These are phyloP conservation scores for Leguminivora glycinivorella DNA, from an alignment of 1,140 invertebrate species.

Conservation along the genomic window DNA sequence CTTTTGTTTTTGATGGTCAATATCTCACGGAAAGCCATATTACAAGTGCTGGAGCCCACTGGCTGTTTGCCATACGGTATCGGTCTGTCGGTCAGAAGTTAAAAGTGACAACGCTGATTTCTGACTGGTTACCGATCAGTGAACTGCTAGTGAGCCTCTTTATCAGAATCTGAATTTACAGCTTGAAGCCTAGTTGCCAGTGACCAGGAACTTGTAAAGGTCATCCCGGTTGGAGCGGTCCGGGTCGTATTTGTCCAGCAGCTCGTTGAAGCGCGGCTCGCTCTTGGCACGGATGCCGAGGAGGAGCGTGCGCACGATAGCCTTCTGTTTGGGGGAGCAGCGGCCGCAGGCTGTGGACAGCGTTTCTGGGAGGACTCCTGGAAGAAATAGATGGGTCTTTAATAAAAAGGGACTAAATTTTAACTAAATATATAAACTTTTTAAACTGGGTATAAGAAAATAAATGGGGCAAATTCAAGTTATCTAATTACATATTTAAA, in stretches of 20 bases:
- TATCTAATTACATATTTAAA: no score
- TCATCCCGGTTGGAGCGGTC: conserved; percentile 55
- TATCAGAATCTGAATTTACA: background rate
- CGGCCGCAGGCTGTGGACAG: conserved; percentile 79
- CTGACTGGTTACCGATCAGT: no score
- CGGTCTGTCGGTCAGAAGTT: no score
- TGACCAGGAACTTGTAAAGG: conserved; percentile 63
- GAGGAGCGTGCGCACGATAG: conserved; percentile 80
- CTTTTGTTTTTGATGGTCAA: no score
- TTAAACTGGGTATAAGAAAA: no score
- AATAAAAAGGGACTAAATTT: no score
- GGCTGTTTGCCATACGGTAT: no score
- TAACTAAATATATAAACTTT: no score
- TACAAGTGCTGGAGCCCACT: no score
- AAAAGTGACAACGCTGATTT: no score
- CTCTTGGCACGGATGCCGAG: conserved; percentile 69
- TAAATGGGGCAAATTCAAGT: no score
- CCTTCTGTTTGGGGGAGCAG: conserved; percentile 80
- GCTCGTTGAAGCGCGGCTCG: conserved; percentile 61
- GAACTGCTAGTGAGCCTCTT: no score
- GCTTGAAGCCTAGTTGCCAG: conserved; percentile 40
- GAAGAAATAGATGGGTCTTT: conserved; percentile 38
- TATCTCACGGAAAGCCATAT: background rate
- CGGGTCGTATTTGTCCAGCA: conserved; percentile 71
- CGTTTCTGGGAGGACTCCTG: conserved; percentile 82